Base-by-base conservation (phyloP, 2,113 vertebrate genomes). In the Amblyopsis rosae region DNA sequence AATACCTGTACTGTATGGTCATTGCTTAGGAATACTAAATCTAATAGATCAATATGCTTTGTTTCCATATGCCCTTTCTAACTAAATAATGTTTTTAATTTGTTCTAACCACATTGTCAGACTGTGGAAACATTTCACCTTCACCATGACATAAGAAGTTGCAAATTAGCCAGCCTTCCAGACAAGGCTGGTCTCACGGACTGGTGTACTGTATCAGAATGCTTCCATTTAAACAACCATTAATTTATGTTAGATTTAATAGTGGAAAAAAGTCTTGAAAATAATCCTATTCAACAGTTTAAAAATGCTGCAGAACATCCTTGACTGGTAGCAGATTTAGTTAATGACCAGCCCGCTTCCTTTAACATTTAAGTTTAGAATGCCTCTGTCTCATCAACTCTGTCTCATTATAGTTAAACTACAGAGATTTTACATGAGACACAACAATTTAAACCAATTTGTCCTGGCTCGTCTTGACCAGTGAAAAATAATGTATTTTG, bases 101-200 rank as follows among this genome's bases (percentile, higher is more conserved):
- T 26, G 26, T 79, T 71, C 70, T 73, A 76, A 77, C 58, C 35
- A 15, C 67, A 13, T 86, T 87, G 75, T 83, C 83, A 83, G 72
- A 41, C 75, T 79, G 69, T 68, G 60, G 77, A 78, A 82, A 87
- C 85, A 89, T 41, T 5, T 41, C 35, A 41, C 35, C 35, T 41
- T 41, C 35, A 41, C 5, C 4, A 8, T 41, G 35, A 41, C 35
- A 73, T 26, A 26, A 26, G 26, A 26, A 26, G 26, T 73, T 79
- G 77, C 77, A 82, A 83, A 82, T 69, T 19, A 86, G 76, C 83
- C 82, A 72, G 82, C 76, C 81, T 75, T 68, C 50, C 47, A 65
- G 56, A 55, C 63, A 35, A 51, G 57, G 70, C 70, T 56, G 54
- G 16, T 10, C 16, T 16, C 54, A 17, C 1, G 54, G 54, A 56